These are phyloP conservation scores for Grammomys dolichurus DNA, from an alignment of 2,113 vertebrate genomes.

Conservation along the genomic window DNA sequence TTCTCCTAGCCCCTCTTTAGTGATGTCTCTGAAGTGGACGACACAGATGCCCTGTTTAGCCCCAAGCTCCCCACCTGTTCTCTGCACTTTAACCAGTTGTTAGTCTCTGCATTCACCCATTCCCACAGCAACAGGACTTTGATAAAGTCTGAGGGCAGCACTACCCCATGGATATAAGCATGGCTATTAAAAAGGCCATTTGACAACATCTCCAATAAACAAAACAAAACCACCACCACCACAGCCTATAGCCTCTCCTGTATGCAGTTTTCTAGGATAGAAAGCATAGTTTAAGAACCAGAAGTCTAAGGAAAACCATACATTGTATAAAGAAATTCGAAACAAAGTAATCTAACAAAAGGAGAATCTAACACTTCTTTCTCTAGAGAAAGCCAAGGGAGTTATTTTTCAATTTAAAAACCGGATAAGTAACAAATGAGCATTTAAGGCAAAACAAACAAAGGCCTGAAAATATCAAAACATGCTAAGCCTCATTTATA, in stretches of 20 bases:
- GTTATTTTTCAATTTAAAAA: neutral
- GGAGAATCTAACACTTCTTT: neutral
- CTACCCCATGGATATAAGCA: too few species aligned
- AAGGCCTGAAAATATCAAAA: neutral
- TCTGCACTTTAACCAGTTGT: neutral
- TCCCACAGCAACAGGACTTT: neutral
- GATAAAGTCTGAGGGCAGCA: neutral
- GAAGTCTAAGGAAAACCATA: neutral
- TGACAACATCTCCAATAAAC: neutral
- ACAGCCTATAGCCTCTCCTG: neutral
- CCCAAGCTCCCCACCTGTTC: too few species aligned
- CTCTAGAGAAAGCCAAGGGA: neutral
- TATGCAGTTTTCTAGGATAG: constrained; percentile 14
- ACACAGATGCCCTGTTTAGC: neutral
- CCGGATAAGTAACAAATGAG: neutral
- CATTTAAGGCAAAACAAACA: constrained; percentile 29
- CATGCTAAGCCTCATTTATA: neutral
- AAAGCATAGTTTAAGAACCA: neutral
- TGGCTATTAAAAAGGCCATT: neutral
- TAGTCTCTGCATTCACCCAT: neutral
- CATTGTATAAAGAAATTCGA: neutral
- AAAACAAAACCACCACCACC: neutral
- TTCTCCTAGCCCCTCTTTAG: neutral
- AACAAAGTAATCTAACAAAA: neutral
- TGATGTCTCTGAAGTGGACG: neutral